Base-by-base conservation (phyloP, 1,140 invertebrate species). In the Pinna nobilis region DNA sequence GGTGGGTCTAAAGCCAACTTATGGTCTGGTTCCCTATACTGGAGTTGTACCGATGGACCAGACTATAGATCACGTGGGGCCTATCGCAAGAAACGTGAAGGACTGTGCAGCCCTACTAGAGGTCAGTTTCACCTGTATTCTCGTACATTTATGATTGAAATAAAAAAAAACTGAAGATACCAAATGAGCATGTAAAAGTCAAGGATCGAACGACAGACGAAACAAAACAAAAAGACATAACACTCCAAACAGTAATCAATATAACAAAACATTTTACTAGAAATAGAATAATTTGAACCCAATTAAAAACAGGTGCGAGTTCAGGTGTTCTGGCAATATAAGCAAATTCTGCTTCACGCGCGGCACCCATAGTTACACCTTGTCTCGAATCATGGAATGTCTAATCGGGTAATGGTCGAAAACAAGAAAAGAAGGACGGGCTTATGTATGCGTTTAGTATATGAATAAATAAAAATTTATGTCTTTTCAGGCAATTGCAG, bases 1-100 rank as follows among this genome's bases (percentile, higher is more conserved):
- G 33, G 82, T 85, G 30, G 88, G 88, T 7, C 50, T 88, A 11
- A 89, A 89, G 59, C 88, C 88, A 13, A 87, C 88, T 11, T 83
- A 74, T 65, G 86, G 87, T 11, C 78, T 87, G 1, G 82, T 87
- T 3, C 86, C 88, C 0, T 84, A 82, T 49, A 86, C 84, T 7
- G 86, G 86, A 0, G 64, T 68, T 2, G 60, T 70, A 33, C 41
- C 77, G 13, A 77, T 86, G 23, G 79, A 84, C 33, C 57, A 61
- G 15, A 80, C 76, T 2, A 28, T 84, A 2, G 85, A 88, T 67
- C 84, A 86, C 72, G 61, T 79, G 1, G 87, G 87, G 30, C 83
- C 84, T 4, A 85, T 88, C 67, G 69, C 85, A 5, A 76, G 53
- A 9, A 83, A 67, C 39, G 87, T 87, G 4, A 41, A 51, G 2